phyloP scores from a whole-genome alignment of 2,113 vertebrate genomes.

The Motacilla alba region DNA sequence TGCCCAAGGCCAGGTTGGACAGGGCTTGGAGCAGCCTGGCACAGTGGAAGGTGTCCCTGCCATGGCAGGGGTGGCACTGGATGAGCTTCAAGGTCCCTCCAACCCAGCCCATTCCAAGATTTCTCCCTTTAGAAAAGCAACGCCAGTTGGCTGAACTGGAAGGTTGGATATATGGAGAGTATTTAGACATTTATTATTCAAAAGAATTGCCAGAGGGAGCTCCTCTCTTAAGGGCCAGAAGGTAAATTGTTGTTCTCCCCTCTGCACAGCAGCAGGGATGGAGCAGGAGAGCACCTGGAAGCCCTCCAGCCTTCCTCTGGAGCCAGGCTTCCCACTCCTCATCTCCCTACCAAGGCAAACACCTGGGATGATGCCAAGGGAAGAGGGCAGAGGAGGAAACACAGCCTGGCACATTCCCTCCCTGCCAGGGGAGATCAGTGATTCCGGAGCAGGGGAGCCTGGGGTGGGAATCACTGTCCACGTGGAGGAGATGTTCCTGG shows the following conservation, averaged over 20 bases:
- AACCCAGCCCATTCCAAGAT: fast-evolving
- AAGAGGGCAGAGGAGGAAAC: background rate
- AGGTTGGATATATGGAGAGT: background rate
- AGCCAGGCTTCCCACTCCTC: background rate
- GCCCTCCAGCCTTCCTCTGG: background rate
- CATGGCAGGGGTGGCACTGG: background rate
- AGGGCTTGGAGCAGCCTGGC: background rate
- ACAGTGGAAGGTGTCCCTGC: background rate
- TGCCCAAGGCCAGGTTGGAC: background rate
- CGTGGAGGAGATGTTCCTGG: fast-evolving
- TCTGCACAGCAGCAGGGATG: background rate
- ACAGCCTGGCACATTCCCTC: background rate
- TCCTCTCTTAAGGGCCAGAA: background rate
- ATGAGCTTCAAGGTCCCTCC: background rate
- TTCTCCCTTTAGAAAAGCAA: background rate
- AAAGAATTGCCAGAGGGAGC: background rate
- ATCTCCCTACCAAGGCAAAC: background rate
- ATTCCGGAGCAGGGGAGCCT: background rate
- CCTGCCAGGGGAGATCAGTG: background rate
- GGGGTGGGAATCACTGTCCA: fast-evolving
- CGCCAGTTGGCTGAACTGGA: background rate
- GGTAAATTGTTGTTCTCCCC: background rate
- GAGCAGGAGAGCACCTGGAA: background rate
- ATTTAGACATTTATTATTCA: background rate
- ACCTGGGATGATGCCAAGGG: background rate